These are phyloP conservation scores for Octopus sinensis DNA, from an alignment of 1,140 invertebrate species.

Conservation along the genomic window DNA sequence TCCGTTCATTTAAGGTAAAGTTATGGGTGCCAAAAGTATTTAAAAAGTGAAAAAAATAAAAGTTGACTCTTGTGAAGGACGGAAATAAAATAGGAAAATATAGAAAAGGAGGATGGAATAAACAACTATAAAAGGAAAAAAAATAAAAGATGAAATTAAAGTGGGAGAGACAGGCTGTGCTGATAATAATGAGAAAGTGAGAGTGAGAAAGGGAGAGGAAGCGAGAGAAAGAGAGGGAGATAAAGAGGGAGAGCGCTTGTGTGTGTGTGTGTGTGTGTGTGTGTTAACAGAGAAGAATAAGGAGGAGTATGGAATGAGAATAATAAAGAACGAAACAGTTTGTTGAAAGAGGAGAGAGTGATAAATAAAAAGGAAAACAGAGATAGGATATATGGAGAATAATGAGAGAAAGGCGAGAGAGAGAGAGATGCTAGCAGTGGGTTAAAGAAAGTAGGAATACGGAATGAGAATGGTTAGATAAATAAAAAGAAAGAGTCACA, in stretches of 20 bases:
- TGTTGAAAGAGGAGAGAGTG: constrained; percentile 32
- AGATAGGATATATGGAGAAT: constrained; percentile 33
- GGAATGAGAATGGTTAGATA: constrained; percentile 19
- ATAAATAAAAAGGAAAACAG: constrained; percentile 34
- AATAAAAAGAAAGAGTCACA: too few relatives aligned
- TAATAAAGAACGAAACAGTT: constrained; percentile 20
- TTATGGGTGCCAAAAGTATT: too few relatives aligned
- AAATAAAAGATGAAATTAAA: constrained; percentile 1
- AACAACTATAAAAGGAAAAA: too few relatives aligned
- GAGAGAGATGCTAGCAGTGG: not conserved
- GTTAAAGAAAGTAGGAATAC: constrained; percentile 16
- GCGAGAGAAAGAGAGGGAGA: constrained; percentile 2
- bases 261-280: not conserved
- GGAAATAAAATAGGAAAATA: not conserved
- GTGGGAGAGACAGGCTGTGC: constrained; percentile 16
- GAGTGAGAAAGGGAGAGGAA: not conserved
- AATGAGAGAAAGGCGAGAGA: constrained; percentile 18
- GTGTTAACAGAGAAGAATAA: constrained; percentile 22
- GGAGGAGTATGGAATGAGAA: constrained; percentile 20
- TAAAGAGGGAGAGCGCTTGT: not conserved
- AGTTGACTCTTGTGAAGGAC: not conserved
- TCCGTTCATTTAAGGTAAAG: too few relatives aligned
- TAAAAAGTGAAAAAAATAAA: not conserved
- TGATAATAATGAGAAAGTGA: not conserved
- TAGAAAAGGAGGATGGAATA: not conserved